A percentile compares a stretch with the other conserved stretches of the same genome.
phyloP scores from a whole-genome alignment of 2,888 invertebrate species.

The Pyralis farinalis region DNA sequence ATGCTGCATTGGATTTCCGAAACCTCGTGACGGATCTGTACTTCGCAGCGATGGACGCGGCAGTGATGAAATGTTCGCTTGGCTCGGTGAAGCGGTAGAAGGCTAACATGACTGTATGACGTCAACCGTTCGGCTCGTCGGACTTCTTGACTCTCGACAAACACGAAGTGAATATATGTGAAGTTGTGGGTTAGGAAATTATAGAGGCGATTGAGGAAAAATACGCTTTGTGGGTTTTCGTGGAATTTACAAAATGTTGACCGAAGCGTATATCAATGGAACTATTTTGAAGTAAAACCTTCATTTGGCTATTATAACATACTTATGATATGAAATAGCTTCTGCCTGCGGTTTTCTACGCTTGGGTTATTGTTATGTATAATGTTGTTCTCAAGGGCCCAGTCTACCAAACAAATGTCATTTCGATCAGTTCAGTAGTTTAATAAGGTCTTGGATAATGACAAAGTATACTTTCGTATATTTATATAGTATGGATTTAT shows the following conservation, averaged over 20 bases:
- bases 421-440: too few relatives aligned
- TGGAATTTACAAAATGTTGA: constrained; percentile 1
- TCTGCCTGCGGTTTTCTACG: too few relatives aligned
- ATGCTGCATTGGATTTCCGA: constrained; percentile 34
- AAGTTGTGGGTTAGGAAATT: constrained; percentile 65
- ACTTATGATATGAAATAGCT: too few relatives aligned
- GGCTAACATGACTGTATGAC: constrained; percentile 71
- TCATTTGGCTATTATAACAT: too few relatives aligned
- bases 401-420: too few relatives aligned
- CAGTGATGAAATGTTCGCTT: constrained; percentile 26
- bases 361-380: too few relatives aligned
- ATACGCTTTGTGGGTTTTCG: constrained; percentile 16
- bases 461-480: too few relatives aligned
- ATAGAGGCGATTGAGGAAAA: constrained; percentile 53
- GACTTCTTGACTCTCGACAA: constrained; percentile 74
- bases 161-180: constrained; percentile 57
- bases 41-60: constrained; percentile 45
- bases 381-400: too few relatives aligned
- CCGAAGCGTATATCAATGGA: neutral
- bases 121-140: constrained; percentile 77
- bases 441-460: too few relatives aligned
- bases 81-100: constrained; percentile 44
- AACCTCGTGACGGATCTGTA: constrained; percentile 18
- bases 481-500: too few relatives aligned
- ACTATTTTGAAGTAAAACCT: too few relatives aligned